Conservation (phyloP, 1,140 invertebrate genomes). For the Maconellicoccus hirsutus region DNA sequence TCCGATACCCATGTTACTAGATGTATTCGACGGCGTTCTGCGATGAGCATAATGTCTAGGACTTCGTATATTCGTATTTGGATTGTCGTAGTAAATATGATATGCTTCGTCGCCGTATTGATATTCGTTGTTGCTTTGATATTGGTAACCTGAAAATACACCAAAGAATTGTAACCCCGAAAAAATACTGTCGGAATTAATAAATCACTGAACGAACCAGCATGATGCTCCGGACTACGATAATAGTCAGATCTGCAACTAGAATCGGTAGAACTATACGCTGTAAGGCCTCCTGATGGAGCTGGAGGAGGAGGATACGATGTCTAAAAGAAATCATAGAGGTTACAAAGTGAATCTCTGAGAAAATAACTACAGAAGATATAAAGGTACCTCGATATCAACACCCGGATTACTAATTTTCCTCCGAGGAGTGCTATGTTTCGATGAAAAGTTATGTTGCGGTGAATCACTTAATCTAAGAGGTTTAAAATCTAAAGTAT, state of each 20-base stretch:
- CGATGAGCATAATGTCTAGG: constrained; percentile 40
- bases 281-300: not conserved
- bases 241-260: constrained; percentile 20
- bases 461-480: constrained; percentile 64
- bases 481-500: constrained; percentile 40
- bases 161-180: not conserved
- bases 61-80: not conserved
- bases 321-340: not conserved
- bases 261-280: constrained; percentile 14
- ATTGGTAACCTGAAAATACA: constrained; percentile 14
- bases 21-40: constrained; percentile 57
- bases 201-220: not conserved
- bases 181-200: too few species aligned
- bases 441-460: constrained; percentile 42
- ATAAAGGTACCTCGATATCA: constrained; percentile 37
- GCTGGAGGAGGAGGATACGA: constrained; percentile 12
- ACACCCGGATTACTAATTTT: constrained; percentile 53
- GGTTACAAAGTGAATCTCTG: not conserved
- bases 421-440: constrained; percentile 43
- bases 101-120: constrained; percentile 45
- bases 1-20: constrained; percentile 46
- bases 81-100: not conserved
- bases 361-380: constrained; percentile 32
- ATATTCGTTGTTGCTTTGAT: constrained; percentile 20
- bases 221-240: not conserved